Conservation (phyloP, 30 jellyfish, hydroid and myxozoan genomes). For the Aurelia sp. region DNA sequence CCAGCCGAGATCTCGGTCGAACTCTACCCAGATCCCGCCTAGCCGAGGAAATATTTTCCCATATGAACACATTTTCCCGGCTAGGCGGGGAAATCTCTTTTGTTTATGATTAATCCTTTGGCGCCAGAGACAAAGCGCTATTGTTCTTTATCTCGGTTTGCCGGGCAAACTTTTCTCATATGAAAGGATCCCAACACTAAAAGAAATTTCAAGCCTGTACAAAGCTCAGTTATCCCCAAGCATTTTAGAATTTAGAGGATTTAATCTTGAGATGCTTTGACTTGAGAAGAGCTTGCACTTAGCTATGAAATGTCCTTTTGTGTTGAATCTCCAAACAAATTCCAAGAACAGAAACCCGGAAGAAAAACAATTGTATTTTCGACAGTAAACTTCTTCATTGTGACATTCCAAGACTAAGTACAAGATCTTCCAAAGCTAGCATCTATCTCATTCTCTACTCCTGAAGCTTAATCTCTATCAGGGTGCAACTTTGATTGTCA, state of each 20-base stretch:
- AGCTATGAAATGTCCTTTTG: conserved; percentile 94
- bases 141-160: too few relatives aligned
- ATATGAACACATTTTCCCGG: too few relatives aligned
- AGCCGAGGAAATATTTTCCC: too few relatives aligned
- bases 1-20: too few relatives aligned
- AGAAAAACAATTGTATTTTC: neutral
- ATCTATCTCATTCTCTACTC: too few relatives aligned
- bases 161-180: too few relatives aligned
- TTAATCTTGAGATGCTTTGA: neutral
- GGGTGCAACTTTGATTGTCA: too few relatives aligned
- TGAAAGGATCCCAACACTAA: neutral
- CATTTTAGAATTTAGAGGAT: neutral
- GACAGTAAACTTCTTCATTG: neutral
- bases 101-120: too few relatives aligned
- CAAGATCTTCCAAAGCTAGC: conserved; percentile 21
- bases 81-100: too few relatives aligned
- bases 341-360: neutral
- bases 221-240: conserved; percentile 38
- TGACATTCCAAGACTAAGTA: conserved; percentile 83
- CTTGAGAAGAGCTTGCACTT: conserved; percentile 71
- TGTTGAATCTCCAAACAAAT: neutral
- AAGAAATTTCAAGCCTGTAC: conserved; percentile 57
- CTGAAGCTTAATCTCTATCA: too few relatives aligned
- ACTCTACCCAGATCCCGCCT: too few relatives aligned
- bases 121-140: too few relatives aligned